Evolutionary conservation across 1,140 invertebrate genomes (phyloP), one percentile per base, ranked within the genome.

Genomic region (Onthophagus taurus): DNA sequence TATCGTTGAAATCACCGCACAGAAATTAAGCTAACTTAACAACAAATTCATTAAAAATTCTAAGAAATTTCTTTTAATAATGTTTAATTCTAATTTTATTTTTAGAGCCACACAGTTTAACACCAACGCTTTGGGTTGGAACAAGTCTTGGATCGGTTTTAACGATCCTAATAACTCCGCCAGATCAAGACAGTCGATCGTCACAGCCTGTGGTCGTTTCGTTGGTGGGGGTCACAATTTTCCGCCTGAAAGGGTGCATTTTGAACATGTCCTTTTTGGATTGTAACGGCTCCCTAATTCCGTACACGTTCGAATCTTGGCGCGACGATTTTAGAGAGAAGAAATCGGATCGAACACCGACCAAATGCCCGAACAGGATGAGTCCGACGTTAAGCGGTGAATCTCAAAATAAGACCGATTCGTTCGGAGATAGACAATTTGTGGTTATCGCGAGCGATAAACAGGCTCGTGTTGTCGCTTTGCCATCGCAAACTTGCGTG

Each of bases 101-200:
- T 48, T 21, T 64, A 92, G 89, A 92, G 72, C 78, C 81, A 3
- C 69, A 68, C 68, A 70, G 65, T 68, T 72, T 67, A 70, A 61
- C 77, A 62, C 89, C 92, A 51, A 94, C 90, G 53, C 68, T 97
- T 51, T 97, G 92, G 93, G 83, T 96, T 55, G 93, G 93, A 54
- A 97, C 93, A 44, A 94, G 88, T 68, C 73, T 91, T 55, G 94
- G 94, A 53, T 95, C 92, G 33, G 87, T 97, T 60, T 75, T 97
- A 57, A 90, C 89, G 36, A 81, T 97, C 64, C 80, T 85, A 63
- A 80, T 96, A 54, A 87, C 77, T 61, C 75, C 93, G 56, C 90
- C 91, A 44, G 76, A 84, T 49, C 67, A 77, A 46, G 81, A 83
- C 57, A 83, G 89, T 55, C 71, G 92, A 59, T 76, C 81, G 56